Base-by-base conservation (phyloP, 2,888 invertebrate species). In the Hemithea aestivaria region DNA sequence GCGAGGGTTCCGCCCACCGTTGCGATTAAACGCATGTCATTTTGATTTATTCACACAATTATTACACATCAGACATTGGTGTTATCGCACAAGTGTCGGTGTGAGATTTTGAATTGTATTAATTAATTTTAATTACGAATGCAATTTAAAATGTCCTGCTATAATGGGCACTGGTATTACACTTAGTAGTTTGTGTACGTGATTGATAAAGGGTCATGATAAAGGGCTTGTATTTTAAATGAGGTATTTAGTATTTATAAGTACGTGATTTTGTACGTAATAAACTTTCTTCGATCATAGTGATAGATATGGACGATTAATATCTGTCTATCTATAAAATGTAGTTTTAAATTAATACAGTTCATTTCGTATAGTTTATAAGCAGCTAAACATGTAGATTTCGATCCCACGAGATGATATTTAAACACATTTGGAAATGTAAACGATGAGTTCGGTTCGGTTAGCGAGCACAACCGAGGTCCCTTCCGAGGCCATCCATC, bases 31-130 rank as follows among this genome's bases (percentile, higher is more conserved):
- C 66, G 74, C 65, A 71, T 73, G 78, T 75, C 81, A 77, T 73
- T 83, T 78, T 84, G 84, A 84, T 83, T 83, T 82, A 84, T 84
- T 62, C 55, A 52, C 39, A 66, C 72, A 73, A 78, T 80, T 74
- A 78, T 73, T 74, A 71, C 59, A 51, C 49, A 49, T 52, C 50
- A 51, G 29, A 45, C 46, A 34, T 47, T 36, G 46, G 31, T 27
- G 44, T 31, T 36, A 42, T 35, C 36, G 23, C 29, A 27, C 28
- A 28, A n/a, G 35, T 28, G 32, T 42, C 31, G 38, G 47, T 61
- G 55, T 46, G 51, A 45, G 51, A 52, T 53, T 55, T 48, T 48
- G 41, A 44, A 50, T 51, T 32, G 34, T 47, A 65, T 60, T 62
- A 53, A 55, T 59, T 53, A 39, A 56, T 59, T 56, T 56, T 51